Base-by-base conservation (phyloP, 35 echinoderm and acorn worm species). In the Anneissia japonica region DNA sequence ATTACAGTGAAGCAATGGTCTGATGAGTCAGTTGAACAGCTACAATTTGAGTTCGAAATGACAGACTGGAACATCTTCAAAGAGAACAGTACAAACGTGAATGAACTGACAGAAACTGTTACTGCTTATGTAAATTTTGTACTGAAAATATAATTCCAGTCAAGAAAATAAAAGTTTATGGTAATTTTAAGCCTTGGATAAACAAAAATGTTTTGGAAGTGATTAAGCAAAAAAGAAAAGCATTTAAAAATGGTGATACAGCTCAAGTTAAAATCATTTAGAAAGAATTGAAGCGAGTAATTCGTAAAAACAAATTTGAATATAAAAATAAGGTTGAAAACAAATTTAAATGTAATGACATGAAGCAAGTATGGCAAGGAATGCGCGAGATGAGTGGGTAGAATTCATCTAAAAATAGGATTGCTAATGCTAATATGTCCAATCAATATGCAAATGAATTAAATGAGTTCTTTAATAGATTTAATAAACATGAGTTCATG, bases 181-280 rank as follows among this genome's bases (percentile, higher is more conserved):
- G 82, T 0, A 91, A 91, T 46, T 80, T 80, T 64, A 91, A 91
- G 74, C 89, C 89, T 17, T 91, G 89, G 89, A 86, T 91, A 29
- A 86, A 82, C 4, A 86, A 40, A 34, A 38, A 51, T 6, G 83
- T 91, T 73, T 86, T 80, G 77, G 43, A 46, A 21, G 83, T 86
- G 38, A 85, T 91, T 75, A 91, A 91, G n/a, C 80, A 80, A 41
- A 91, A 91, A 37, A 91, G 85, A 39, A 32, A 77, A 31, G 39
- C 77, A 31, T 91, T 86, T 74, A 76, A 75, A 40, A 41, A 74
- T 37, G 76, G 83, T 0, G 78, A 91, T 74, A 81, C 40, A 40
- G 40, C 51, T 36, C 16, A 91, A 74, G 32, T 91, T 37, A 86
- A 91, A 74, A 33, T 32, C 46, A 75, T 86, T 72, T 83, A 81